Conservation (phyloP, 2,888 invertebrate species). For the Tipula confusa region DNA sequence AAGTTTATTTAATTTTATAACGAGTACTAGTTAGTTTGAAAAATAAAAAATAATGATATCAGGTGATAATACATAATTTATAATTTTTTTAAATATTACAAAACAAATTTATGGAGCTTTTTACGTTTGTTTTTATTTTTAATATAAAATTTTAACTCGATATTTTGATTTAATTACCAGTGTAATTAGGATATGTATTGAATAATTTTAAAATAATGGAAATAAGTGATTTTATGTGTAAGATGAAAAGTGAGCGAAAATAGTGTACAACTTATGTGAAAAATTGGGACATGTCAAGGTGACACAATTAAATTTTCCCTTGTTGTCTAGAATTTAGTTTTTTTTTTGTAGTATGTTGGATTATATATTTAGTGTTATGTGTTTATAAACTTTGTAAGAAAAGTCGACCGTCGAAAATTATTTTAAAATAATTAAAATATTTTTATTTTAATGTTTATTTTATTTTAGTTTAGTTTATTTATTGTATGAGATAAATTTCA, state of each 20-base stretch:
- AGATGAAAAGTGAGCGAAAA: background rate
- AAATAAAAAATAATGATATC: background rate
- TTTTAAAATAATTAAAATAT: too few species aligned
- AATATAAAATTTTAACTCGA: background rate
- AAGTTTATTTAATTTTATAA: background rate
- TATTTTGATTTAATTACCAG: background rate
- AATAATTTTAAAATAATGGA: too few species aligned
- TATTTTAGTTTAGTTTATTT: too few species aligned
- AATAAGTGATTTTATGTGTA: background rate
- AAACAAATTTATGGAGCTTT: background rate
- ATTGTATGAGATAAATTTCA: too few species aligned
- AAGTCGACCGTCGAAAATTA: too few species aligned
- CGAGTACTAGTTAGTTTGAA: background rate
- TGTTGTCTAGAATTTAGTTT: background rate
- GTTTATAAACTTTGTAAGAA: too few species aligned
- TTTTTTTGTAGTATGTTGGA: too few species aligned
- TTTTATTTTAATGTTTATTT: too few species aligned
- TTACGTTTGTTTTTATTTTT: background rate
- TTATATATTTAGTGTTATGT: too few species aligned
- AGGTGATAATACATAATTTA: background rate
- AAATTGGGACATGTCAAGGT: slow-evolving; percentile 12
- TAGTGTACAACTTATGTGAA: background rate
- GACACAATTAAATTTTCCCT: background rate
- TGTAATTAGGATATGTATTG: background rate
- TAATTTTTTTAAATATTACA: background rate